Base-by-base conservation (phyloP, 2,113 vertebrate species). In the Barbus barbus region DNA sequence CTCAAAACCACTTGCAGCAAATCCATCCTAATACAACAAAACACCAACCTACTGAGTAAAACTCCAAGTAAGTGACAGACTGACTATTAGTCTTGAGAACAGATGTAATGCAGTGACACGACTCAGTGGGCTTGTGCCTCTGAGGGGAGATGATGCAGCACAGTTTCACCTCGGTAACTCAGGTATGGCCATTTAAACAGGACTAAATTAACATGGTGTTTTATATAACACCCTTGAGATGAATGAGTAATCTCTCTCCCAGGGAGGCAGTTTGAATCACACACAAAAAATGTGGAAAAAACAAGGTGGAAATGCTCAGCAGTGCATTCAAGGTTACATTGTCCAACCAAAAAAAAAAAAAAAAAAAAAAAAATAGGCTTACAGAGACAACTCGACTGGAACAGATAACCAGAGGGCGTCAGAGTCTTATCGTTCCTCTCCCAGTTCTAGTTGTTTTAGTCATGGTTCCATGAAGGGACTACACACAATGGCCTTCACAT, bases 291-390 rank as follows among this genome's bases (percentile, higher is more conserved):
- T 3, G 5, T 18, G 28, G 14, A 13, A 3, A n/a, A 73, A 33
- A n/a, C 58, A 12, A 44, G 77, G 56, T 26, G 38, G n/a, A 80
- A 80, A 80, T 28, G n/a, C 9, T 61, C 38, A 65, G 31, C 48
- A 44, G 78, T 65, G 78, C 78, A 20, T 80, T 80, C 78, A 80
- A 80, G 78, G 36, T 80, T 53, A 61, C 51, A 53, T 41, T 2
- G 9, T 78, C 51, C 51, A n/a, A 38, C 56, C 28, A 58, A 56
- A 53, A 22, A 36, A 72, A 41, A 36, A 18, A 69, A 69, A 46
- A n/a, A n/a, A n/a, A n/a, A n/a, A n/a, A n/a, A n/a, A n/a, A n/a
- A n/a, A n/a, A n/a, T n/a, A n/a, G 14, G 7, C 24, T 74, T 24
- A 48, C 2, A 3, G 41, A 48, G 33, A 71, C 67, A 56, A n/a